phyloP scores from a whole-genome alignment of 1,140 invertebrate species.

The Frieseomelitta varia region DNA sequence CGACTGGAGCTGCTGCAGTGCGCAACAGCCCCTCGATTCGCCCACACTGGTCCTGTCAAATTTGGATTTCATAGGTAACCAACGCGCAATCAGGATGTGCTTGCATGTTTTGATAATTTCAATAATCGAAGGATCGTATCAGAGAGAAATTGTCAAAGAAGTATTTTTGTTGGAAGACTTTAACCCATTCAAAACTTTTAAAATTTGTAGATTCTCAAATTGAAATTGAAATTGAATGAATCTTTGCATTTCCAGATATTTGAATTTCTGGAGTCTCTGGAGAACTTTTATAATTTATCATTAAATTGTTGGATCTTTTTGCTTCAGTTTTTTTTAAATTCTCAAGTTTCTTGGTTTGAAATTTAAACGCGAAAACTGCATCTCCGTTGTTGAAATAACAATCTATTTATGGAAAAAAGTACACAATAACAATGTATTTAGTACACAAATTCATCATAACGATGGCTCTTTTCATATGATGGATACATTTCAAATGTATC shows the following conservation, averaged over 20 bases:
- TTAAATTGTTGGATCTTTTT: too few relatives aligned
- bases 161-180: too few relatives aligned
- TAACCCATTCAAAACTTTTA: too few relatives aligned
- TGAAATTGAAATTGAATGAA: too few relatives aligned
- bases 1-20: slow-evolving; percentile 51
- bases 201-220: not conserved
- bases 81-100: not conserved
- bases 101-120: not conserved
- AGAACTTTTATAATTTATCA: too few relatives aligned
- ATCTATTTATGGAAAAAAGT: not conserved
- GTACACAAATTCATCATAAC: not conserved
- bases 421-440: too few relatives aligned
- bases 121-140: not conserved
- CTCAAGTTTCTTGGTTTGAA: too few relatives aligned
- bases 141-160: not conserved
- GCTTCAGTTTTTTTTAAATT: too few relatives aligned
- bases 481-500: not conserved
- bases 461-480: not conserved
- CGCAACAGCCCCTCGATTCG: slow-evolving; percentile 41
- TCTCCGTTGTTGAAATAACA: not conserved
- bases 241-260: too few relatives aligned
- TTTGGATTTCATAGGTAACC: not conserved
- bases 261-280: too few relatives aligned
- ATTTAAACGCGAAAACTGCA: too few relatives aligned
- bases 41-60: not conserved